A percentile compares a stretch with the other conserved stretches of the same genome.
phyloP scores from a whole-genome alignment of 2,797 vertebrate species.

The Acridotheres tristis region DNA sequence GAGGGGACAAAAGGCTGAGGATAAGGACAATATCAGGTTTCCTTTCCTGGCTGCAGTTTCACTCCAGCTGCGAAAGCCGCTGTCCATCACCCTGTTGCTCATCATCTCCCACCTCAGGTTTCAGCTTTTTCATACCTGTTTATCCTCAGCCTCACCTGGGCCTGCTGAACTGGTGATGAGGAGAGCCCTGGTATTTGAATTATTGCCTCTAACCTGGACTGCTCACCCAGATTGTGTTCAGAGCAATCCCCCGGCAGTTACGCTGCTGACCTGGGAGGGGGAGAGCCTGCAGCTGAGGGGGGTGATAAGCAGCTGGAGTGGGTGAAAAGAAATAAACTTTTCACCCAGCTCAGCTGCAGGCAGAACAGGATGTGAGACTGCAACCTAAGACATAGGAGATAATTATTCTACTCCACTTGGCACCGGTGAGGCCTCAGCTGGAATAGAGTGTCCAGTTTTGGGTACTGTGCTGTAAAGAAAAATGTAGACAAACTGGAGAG shows the following conservation, averaged over 20 bases:
- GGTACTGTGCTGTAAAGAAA: slow-evolving; percentile 52
- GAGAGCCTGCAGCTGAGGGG: slow-evolving; percentile 53
- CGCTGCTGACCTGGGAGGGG: slow-evolving; percentile 23
- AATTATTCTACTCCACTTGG: slow-evolving; percentile 68
- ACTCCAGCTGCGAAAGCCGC: neutral
- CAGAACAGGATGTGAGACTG: slow-evolving; percentile 67
- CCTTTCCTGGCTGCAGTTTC: neutral
- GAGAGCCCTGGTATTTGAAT: neutral
- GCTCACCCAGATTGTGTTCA: fast-evolving
- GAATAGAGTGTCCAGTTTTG: slow-evolving; percentile 62
- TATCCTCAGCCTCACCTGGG: neutral
- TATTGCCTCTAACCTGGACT: neutral
- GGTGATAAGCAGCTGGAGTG: slow-evolving; percentile 66
- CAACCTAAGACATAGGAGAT: slow-evolving; percentile 68
- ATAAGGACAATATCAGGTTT: neutral
- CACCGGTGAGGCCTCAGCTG: slow-evolving; percentile 62
- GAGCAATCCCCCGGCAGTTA: neutral
- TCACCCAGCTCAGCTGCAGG: slow-evolving; percentile 71
- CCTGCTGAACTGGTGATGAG: neutral
- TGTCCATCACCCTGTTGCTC: neutral
- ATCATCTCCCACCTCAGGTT: neutral
- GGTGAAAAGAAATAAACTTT: slow-evolving; percentile 69
- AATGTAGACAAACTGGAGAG: slow-evolving; percentile 45
- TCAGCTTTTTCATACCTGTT: neutral
- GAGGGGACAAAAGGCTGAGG: neutral